Conservation (phyloP, 2,113 vertebrate species). For the Stigmatopora nigra region DNA sequence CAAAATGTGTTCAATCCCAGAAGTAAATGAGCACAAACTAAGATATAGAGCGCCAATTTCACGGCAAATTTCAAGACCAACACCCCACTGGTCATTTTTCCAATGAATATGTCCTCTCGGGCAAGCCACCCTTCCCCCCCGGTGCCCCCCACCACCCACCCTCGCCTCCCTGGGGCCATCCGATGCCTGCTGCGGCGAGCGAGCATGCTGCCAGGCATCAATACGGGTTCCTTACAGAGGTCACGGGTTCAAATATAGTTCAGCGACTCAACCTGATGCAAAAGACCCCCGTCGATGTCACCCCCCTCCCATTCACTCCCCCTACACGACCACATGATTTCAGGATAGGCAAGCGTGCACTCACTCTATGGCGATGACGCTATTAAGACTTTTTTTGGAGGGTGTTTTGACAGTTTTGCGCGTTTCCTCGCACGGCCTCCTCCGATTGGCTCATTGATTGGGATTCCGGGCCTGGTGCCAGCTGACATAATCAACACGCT, state of each 20-base stretch:
- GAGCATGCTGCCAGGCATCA: conserved; percentile 54
- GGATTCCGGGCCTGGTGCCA: conserved; percentile 35
- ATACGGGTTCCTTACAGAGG: conserved; percentile 71
- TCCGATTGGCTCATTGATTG: conserved; percentile 31
- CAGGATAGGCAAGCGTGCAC: background rate
- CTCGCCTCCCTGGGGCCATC: conserved; percentile 31
- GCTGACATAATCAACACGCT: conserved; percentile 31
- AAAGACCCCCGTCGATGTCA: background rate
- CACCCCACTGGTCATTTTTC: conserved; percentile 19
- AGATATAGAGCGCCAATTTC: background rate
- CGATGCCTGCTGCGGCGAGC: conserved; percentile 49
- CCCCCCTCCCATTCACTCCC: too few species aligned
- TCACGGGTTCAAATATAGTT: conserved; percentile 70
- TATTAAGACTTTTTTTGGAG: background rate
- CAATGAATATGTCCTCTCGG: conserved; percentile 8
- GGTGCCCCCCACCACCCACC: background rate
- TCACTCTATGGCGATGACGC: background rate
- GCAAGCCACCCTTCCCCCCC: conserved; percentile 1
- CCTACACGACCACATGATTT: background rate
- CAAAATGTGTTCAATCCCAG: too few species aligned
- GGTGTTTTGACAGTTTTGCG: background rate
- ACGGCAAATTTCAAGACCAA: background rate
- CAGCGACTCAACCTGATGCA: conserved; percentile 46
- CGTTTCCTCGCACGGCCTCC: conserved; percentile 19
- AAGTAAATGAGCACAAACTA: too few species aligned